Conservation (phyloP, 2,113 vertebrate genomes). For the Edolisoma coerulescens region DNA sequence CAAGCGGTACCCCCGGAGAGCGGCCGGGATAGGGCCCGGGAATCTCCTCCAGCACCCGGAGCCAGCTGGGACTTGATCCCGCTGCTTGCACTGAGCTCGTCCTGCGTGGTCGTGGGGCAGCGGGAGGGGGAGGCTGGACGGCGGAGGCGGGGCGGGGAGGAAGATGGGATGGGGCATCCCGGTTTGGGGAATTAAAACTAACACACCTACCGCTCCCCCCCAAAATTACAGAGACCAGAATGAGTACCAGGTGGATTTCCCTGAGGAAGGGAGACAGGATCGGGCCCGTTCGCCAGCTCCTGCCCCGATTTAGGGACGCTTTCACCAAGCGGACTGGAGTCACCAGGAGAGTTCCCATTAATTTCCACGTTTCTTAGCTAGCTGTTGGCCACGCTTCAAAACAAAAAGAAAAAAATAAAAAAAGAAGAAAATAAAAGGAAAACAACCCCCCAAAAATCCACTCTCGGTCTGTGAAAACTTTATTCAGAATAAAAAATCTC, state of each 20-base stretch:
- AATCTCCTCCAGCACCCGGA: not conserved
- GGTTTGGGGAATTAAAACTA: not conserved
- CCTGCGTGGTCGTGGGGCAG: not conserved
- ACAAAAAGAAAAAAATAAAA: not conserved
- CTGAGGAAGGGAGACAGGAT: not conserved
- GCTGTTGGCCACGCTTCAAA: not conserved
- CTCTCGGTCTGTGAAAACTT: not conserved
- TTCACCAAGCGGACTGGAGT: not conserved
- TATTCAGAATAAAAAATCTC: not conserved
- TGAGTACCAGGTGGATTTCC: not conserved
- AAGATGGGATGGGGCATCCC: not conserved
- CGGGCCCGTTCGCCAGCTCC: not conserved
- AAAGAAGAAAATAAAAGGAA: fast-evolving
- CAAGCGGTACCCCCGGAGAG: not conserved
- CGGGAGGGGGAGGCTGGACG: not conserved
- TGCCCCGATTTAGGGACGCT: not conserved
- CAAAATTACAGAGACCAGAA: not conserved
- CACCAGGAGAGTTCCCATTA: not conserved
- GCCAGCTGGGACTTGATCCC: not conserved
- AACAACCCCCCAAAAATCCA: no score
- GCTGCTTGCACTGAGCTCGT: not conserved
- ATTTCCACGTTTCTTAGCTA: not conserved
- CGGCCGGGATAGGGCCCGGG: not conserved
- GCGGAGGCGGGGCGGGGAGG: not conserved
- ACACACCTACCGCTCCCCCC: fast-evolving